A percentile compares a stretch with the other conserved stretches of the same genome.
Conservation (phyloP, 2,797 vertebrate species). For the Phoxinus dragarum region DNA sequence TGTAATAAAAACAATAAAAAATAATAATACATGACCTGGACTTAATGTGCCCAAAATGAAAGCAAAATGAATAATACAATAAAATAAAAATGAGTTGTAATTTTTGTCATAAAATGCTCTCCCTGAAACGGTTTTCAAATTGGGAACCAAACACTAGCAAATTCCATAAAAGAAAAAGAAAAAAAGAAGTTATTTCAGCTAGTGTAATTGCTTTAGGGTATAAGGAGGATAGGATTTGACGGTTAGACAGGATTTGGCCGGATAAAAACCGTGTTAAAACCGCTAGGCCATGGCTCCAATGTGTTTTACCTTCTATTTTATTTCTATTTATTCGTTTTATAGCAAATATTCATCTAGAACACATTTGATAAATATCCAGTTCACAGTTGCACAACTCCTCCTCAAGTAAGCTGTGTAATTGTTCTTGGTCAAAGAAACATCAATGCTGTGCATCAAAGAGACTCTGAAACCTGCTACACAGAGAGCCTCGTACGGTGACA, state of each 20-base stretch:
- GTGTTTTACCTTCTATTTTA: background rate
- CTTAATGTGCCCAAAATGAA: background rate
- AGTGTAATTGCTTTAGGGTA: background rate
- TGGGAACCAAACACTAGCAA: background rate
- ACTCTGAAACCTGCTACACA: background rate
- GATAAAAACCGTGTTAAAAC: background rate
- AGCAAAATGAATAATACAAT: background rate
- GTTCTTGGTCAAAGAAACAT: slow-evolving; percentile 10
- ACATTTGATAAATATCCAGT: background rate
- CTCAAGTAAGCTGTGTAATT: background rate
- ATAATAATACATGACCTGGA: background rate
- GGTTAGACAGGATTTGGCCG: background rate
- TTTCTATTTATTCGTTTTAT: background rate
- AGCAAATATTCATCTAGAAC: background rate
- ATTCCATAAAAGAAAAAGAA: background rate
- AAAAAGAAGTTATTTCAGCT: background rate
- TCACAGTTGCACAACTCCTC: background rate
- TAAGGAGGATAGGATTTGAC: background rate
- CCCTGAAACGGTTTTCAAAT: background rate
- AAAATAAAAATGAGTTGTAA: background rate
- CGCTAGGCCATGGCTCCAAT: background rate
- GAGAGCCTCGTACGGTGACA: background rate
- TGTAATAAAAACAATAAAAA: too few relatives aligned
- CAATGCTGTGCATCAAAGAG: background rate
- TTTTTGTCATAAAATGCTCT: background rate